Evolutionary conservation across 1,140 invertebrate genomes (phyloP).

Genomic region (Acromyrmex echinatior): DNA sequence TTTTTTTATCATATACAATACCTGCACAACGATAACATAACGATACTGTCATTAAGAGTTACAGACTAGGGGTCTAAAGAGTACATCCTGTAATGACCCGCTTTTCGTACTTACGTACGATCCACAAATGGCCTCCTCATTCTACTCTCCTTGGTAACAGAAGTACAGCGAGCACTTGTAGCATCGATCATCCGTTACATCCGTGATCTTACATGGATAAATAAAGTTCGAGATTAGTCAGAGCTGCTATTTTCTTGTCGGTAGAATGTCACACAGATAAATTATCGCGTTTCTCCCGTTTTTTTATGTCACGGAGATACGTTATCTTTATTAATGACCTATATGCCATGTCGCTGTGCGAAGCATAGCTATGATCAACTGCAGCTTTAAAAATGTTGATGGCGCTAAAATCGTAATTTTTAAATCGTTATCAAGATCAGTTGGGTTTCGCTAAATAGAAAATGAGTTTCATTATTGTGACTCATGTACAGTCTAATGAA

Average conservation of each 20-base stretch:
- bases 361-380: neutral
- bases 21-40: too few relatives aligned
- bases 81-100: constrained; percentile 7
- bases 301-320: neutral
- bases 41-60: too few relatives aligned
- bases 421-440: neutral
- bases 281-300: neutral
- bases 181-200: neutral
- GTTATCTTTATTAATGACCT: constrained; percentile 12
- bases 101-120: neutral
- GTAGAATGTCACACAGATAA: neutral
- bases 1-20: too few relatives aligned
- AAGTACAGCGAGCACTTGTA: neutral
- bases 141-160: neutral
- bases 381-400: neutral
- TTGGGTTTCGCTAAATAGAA: neutral
- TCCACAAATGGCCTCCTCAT: neutral
- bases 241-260: neutral
- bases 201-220: neutral
- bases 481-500: neutral
- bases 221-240: neutral
- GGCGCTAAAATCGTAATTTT: neutral
- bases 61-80: neutral
- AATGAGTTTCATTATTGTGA: neutral
- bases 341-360: neutral